A percentile compares a stretch with the other conserved stretches of the same genome.
phyloP scores from a whole-genome alignment of 64 coral and sea anemone genomes.

The Actinia equina region DNA sequence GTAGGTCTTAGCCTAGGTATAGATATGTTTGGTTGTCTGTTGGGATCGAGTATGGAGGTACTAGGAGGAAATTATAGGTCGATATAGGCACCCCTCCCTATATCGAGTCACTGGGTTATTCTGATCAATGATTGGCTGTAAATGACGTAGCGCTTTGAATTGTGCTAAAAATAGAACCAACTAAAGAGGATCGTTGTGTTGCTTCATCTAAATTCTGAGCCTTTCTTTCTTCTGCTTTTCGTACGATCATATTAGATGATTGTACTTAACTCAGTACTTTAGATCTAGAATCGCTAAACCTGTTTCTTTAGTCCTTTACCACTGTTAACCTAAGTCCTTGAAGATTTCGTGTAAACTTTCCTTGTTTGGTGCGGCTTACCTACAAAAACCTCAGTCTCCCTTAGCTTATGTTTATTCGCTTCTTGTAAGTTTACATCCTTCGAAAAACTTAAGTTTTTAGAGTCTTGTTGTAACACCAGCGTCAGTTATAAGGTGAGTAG shows the following conservation, averaged over 20 bases:
- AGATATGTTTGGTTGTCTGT: neutral
- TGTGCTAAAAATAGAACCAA: constrained; percentile 26
- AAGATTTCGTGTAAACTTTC: neutral
- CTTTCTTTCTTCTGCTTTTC: neutral
- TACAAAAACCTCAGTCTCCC: no score
- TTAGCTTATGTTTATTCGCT: neutral
- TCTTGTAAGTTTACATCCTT: neutral
- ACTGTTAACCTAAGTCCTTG: neutral
- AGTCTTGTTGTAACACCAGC: neutral
- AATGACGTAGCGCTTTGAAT: constrained; percentile 32
- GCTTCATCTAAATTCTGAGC: constrained; percentile 20
- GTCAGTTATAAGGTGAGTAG: neutral
- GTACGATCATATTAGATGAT: neutral
- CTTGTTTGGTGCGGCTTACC: constrained; percentile 6
- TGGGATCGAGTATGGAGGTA: neutral
- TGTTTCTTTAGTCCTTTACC: neutral
- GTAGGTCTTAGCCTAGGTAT: neutral
- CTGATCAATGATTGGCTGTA: constrained; percentile 15
- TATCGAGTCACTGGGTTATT: neutral
- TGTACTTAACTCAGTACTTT: neutral
- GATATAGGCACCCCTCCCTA: neutral
- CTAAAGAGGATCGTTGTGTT: constrained; percentile 7
- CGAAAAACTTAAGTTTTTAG: neutral
- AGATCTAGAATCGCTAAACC: neutral
- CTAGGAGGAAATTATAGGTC: neutral